These are phyloP conservation scores for Smittia sp. DNA, from an alignment of 2,888 invertebrate genomes.

Conservation along the genomic window DNA sequence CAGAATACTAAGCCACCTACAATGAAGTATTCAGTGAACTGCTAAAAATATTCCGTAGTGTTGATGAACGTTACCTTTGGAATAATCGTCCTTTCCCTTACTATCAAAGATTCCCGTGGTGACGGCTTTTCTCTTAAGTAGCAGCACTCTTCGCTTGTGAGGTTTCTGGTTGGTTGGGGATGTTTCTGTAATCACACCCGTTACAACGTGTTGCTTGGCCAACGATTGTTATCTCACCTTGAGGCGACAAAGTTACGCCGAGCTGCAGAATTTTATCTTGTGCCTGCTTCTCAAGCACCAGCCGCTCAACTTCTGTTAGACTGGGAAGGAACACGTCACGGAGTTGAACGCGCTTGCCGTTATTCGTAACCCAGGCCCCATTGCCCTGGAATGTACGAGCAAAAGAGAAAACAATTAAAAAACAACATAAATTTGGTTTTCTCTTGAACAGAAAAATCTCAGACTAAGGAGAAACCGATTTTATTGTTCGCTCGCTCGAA, in stretches of 20 bases:
- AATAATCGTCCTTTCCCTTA: conserved; percentile 64
- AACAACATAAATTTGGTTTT: not conserved
- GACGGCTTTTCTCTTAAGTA: conserved; percentile 81
- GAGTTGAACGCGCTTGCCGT: conserved; percentile 61
- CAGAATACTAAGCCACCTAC: conserved; percentile 74
- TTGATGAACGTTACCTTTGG: not conserved
- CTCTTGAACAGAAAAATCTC: not conserved
- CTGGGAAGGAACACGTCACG: conserved; percentile 63
- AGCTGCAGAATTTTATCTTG: conserved; percentile 59
- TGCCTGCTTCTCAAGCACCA: conserved; percentile 66
- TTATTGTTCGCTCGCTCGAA: not conserved
- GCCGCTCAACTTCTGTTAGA: conserved; percentile 68
- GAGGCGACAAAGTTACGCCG: conserved; percentile 30
- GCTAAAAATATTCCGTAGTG: not conserved
- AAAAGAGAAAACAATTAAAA: not conserved
- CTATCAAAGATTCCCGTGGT: conserved; percentile 86
- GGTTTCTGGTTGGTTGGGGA: conserved; percentile 62
- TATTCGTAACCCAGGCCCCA: conserved; percentile 72
- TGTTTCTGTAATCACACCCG: not conserved
- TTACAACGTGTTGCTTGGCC: not conserved
- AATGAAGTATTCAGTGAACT: not conserved
- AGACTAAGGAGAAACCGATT: not conserved
- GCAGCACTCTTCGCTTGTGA: conserved; percentile 74
- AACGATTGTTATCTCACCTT: conserved; percentile 15
- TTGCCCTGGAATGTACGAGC: conserved; percentile 57